Evolutionary conservation across 2,113 vertebrate genomes (phyloP).

Genomic region (Festucalex cinctus): DNA sequence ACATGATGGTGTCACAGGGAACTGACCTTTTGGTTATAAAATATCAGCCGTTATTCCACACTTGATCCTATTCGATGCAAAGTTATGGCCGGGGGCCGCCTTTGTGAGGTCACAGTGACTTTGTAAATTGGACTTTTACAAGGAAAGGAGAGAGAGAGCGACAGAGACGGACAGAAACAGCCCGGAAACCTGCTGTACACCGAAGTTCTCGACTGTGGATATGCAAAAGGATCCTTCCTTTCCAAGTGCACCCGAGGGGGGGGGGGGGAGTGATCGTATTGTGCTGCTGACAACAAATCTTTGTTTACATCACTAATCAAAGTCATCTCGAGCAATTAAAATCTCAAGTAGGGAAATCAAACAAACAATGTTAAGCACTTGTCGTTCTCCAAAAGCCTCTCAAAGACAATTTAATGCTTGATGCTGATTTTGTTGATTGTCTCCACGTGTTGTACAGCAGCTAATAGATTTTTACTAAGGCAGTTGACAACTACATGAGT

Average conservation of each 20-base stretch:
- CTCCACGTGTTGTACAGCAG: not conserved
- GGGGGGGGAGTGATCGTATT: slow-evolving; percentile 29
- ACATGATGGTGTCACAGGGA: not conserved
- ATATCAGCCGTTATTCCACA: not conserved
- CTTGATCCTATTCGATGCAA: not conserved
- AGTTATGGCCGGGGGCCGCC: not conserved
- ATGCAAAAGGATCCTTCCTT: no score
- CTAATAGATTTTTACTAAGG: not conserved
- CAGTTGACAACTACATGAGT: not conserved
- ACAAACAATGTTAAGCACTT: slow-evolving; percentile 27
- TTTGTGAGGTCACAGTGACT: slow-evolving; percentile 5
- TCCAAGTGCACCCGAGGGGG: not conserved
- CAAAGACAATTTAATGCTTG: slow-evolving; percentile 16
- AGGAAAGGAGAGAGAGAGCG: not conserved
- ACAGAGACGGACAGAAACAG: no score
- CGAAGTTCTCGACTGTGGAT: not conserved
- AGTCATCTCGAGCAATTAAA: slow-evolving; percentile 35
- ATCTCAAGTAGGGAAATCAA: slow-evolving; percentile 38
- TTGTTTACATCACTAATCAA: slow-evolving; percentile 35
- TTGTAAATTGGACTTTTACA: slow-evolving; percentile 1
- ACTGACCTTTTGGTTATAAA: not conserved
- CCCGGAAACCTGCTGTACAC: not conserved
- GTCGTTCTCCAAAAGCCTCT: slow-evolving; percentile 9
- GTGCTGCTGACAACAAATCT: slow-evolving; percentile 48
- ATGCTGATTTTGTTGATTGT: slow-evolving; percentile 12